These are phyloP conservation scores for Megamerina dolium DNA, from an alignment of 2,888 invertebrate genomes.

Conservation along the genomic window DNA sequence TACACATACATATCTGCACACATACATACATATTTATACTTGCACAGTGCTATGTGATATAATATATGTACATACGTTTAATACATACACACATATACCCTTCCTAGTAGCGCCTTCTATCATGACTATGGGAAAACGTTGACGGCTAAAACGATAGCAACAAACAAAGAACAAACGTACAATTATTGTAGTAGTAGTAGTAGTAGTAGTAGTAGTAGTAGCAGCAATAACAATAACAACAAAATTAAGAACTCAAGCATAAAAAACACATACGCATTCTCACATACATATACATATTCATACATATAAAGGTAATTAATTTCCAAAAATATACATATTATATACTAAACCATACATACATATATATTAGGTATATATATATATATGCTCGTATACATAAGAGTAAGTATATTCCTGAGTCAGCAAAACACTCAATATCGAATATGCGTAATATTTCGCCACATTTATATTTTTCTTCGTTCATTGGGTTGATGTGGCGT, in stretches of 20 bases:
- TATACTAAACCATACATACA: too few relatives aligned
- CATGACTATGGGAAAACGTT: too few relatives aligned
- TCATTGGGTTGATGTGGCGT: neutral
- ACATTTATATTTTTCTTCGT: neutral
- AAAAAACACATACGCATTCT: neutral
- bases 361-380: too few relatives aligned
- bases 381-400: neutral
- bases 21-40: too few relatives aligned
- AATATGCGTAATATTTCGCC: neutral
- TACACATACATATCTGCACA: too few relatives aligned
- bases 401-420: slow-evolving; percentile 3
- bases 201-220: neutral
- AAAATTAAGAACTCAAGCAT: neutral
- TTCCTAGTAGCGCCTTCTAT: too few relatives aligned
- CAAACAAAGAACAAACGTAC: neutral
- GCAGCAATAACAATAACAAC: slow-evolving; percentile 8
- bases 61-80: too few relatives aligned
- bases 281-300: neutral
- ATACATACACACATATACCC: too few relatives aligned
- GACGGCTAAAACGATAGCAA: neutral
- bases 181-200: neutral
- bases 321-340: slow-evolving; percentile 3
- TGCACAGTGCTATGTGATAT: too few relatives aligned
- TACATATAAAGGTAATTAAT: slow-evolving; percentile 10
- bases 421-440: slow-evolving; percentile 2